phyloP scores from a whole-genome alignment of 2,113 vertebrate genomes.

The Climacteris rufus region DNA sequence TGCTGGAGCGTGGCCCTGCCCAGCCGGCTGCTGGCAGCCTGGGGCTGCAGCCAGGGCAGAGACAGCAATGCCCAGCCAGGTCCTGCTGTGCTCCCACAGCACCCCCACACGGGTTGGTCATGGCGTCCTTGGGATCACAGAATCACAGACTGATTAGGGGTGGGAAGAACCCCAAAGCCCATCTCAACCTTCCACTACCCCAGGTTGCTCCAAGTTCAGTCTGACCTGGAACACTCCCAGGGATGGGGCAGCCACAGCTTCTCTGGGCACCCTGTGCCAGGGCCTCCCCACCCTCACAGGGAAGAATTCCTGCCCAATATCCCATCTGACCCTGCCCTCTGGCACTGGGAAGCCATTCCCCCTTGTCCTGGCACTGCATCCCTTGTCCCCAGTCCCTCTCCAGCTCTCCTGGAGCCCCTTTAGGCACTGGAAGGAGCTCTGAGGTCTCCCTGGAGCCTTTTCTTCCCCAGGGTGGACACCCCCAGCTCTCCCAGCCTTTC shows the following conservation, averaged over 20 bases:
- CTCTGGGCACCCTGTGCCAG: background rate
- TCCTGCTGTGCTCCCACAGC: background rate
- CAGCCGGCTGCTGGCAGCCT: accelerated
- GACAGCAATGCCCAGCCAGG: accelerated
- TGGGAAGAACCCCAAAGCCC: background rate
- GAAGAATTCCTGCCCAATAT: background rate
- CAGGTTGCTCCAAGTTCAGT: background rate
- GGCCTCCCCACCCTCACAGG: accelerated
- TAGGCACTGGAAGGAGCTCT: background rate
- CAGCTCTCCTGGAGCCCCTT: background rate
- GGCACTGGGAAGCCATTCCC: background rate
- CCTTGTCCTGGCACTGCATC: background rate
- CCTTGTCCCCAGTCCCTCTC: background rate
- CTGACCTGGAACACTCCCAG: background rate
- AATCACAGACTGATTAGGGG: no score
- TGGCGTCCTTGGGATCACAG: background rate
- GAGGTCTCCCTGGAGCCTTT: background rate
- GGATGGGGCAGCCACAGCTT: background rate
- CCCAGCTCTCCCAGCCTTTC: background rate
- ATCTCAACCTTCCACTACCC: accelerated
- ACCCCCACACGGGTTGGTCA: background rate
- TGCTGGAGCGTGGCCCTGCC: background rate
- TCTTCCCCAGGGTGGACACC: background rate
- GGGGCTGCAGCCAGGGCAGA: accelerated
- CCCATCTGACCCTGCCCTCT: accelerated